Conservation (phyloP, 1,140 invertebrate genomes). For the Bathynomus jamesi region DNA sequence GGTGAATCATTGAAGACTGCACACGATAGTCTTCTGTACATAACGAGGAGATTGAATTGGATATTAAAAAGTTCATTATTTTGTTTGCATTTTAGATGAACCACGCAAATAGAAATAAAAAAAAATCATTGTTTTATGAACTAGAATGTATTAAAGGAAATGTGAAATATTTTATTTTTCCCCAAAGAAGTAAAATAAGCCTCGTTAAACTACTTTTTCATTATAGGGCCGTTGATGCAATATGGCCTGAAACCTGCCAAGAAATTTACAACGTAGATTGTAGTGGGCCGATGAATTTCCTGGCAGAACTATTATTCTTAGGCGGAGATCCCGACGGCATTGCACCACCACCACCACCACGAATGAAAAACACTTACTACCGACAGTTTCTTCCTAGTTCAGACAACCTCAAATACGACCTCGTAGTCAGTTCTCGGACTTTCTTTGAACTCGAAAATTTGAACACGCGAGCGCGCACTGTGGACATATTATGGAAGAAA, state of each 20-base stretch:
- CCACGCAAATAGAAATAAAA: too few relatives aligned
- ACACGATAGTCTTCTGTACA: too few relatives aligned
- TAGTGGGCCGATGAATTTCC: slow-evolving; percentile 67
- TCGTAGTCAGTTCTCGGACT: slow-evolving; percentile 71
- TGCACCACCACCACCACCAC: slow-evolving; percentile 41
- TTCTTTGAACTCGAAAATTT: slow-evolving; percentile 67
- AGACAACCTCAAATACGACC: slow-evolving; percentile 60
- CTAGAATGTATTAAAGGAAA: too few relatives aligned
- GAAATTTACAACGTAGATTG: slow-evolving; percentile 77
- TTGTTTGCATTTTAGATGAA: too few relatives aligned
- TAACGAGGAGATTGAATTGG: too few relatives aligned
- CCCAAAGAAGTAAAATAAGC: too few relatives aligned
- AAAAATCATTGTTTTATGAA: too few relatives aligned
- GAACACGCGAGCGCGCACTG: slow-evolving; percentile 56
- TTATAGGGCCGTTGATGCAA: slow-evolving; percentile 59
- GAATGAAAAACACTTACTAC: slow-evolving; percentile 57
- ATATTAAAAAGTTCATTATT: too few relatives aligned
- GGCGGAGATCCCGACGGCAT: slow-evolving; percentile 52
- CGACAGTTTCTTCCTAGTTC: slow-evolving; percentile 71
- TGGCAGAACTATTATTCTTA: slow-evolving; percentile 61
- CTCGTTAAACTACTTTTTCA: too few relatives aligned
- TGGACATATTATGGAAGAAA: slow-evolving; percentile 77
- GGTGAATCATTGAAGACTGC: too few relatives aligned
- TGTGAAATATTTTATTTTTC: too few relatives aligned
- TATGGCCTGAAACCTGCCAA: slow-evolving; percentile 61